Evolutionary conservation across 2,888 invertebrate species (phyloP).

Genomic region (Leptopilina drosophilae): DNA sequence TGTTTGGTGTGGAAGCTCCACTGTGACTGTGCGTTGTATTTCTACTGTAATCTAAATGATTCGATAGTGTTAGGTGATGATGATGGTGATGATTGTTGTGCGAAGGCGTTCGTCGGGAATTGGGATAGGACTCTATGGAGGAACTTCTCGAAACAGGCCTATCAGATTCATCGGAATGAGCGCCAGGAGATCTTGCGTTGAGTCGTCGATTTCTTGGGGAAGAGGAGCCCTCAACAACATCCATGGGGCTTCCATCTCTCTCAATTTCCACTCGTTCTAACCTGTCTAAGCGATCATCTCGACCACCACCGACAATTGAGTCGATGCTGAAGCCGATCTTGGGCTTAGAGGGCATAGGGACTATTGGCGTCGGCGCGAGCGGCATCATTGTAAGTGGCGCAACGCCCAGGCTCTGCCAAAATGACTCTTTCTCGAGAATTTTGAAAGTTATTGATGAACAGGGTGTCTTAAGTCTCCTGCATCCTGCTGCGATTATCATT

Average conservation of each 20-base stretch:
- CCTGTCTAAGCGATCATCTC: constrained; percentile 65
- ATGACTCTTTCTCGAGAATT: constrained; percentile 40
- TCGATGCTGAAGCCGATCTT: constrained; percentile 97
- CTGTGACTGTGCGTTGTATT: constrained; percentile 72
- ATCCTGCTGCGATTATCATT: constrained; percentile 30
- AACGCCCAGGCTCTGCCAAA: constrained; percentile 50
- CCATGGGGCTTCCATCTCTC: constrained; percentile 69
- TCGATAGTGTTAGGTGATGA: constrained; percentile 52
- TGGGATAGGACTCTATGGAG: constrained; percentile 74
- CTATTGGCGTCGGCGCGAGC: constrained; percentile 95
- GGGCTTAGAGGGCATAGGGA: constrained; percentile 93
- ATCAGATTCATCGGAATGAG: constrained; percentile 79
- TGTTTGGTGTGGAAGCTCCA: constrained; percentile 74
- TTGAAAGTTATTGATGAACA: constrained; percentile 28
- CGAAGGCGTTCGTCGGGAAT: constrained; percentile 70
- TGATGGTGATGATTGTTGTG: constrained; percentile 63
- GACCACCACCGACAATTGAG: constrained; percentile 89
- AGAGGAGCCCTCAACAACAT: constrained; percentile 71
- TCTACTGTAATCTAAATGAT: constrained; percentile 56
- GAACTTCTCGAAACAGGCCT: constrained; percentile 72
- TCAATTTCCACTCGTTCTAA: constrained; percentile 70
- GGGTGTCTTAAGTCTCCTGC: constrained; percentile 43
- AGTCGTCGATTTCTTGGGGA: constrained; percentile 67
- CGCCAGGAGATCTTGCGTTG: constrained; percentile 76
- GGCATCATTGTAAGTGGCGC: constrained; percentile 88